These are phyloP conservation scores for Aspidapion aeneum DNA, from an alignment of 2,888 invertebrate genomes.

Conservation along the genomic window DNA sequence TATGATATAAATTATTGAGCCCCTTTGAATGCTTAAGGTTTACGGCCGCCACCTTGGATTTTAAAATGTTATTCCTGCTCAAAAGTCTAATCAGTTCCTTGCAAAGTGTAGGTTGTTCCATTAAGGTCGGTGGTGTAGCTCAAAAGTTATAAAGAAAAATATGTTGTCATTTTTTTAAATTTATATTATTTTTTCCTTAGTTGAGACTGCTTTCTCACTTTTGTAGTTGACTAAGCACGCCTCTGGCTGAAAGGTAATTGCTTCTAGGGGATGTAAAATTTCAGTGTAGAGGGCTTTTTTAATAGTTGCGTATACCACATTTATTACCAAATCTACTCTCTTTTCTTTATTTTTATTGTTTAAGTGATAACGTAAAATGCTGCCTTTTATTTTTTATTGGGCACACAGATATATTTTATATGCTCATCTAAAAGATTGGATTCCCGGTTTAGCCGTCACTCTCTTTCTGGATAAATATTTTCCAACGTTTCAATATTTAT, in stretches of 20 bases:
- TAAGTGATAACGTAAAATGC: constrained; percentile 28
- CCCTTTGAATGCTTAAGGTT: too few species aligned
- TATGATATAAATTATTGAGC: too few species aligned
- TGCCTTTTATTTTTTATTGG: constrained; percentile 21
- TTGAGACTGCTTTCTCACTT: too few species aligned
- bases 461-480: neutral
- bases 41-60: too few species aligned
- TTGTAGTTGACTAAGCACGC: too few species aligned
- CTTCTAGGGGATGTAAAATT: neutral
- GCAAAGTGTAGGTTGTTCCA: too few species aligned
- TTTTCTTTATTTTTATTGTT: constrained; percentile 17
- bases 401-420: neutral
- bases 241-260: neutral
- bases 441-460: neutral
- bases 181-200: too few species aligned
- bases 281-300: neutral
- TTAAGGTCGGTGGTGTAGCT: too few species aligned
- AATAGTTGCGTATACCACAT: neutral
- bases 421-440: neutral
- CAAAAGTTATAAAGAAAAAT: too few species aligned
- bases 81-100: too few species aligned
- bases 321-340: constrained; percentile 2
- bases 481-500: neutral
- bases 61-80: too few species aligned
- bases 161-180: too few species aligned